A percentile compares a stretch with the other conserved stretches of the same genome.
Conservation (phyloP, 2,888 invertebrate genomes). For the Sphinx pinastri region DNA sequence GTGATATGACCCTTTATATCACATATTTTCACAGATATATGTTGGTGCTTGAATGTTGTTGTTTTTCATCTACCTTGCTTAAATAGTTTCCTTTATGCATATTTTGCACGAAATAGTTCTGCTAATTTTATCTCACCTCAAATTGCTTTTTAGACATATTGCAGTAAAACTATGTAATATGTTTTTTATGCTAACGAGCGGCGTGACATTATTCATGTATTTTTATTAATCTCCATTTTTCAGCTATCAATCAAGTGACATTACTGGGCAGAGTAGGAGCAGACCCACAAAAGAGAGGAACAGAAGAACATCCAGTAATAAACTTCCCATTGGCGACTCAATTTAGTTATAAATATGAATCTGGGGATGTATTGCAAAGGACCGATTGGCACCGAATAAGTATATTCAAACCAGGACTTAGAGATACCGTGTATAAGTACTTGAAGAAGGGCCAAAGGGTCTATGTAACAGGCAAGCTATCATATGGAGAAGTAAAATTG, state of each 20-base stretch:
- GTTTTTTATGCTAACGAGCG: too few relatives aligned
- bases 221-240: constrained; percentile 33
- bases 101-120: too few relatives aligned
- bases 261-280: constrained; percentile 94
- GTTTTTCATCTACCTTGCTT: too few relatives aligned
- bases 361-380: constrained; percentile 91
- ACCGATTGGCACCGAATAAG: constrained; percentile 97
- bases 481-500: constrained; percentile 93
- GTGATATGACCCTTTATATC: too few relatives aligned
- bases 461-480: constrained; percentile 91
- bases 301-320: constrained; percentile 91
- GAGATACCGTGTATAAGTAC: constrained; percentile 91
- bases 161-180: too few relatives aligned
- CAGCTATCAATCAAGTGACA: constrained; percentile 91
- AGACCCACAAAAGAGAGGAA: constrained; percentile 94
- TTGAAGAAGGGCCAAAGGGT: constrained; percentile 94
- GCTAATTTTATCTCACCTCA: too few relatives aligned
- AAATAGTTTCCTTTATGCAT: too few relatives aligned
- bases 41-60: too few relatives aligned
- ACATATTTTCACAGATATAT: too few relatives aligned
- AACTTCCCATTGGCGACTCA: constrained; percentile 96
- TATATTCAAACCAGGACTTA: constrained; percentile 92
- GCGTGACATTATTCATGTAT: too few relatives aligned
- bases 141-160: too few relatives aligned
- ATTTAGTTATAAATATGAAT: constrained; percentile 90